phyloP scores from a whole-genome alignment of 2,113 vertebrate genomes.

The Pipra filicauda region DNA sequence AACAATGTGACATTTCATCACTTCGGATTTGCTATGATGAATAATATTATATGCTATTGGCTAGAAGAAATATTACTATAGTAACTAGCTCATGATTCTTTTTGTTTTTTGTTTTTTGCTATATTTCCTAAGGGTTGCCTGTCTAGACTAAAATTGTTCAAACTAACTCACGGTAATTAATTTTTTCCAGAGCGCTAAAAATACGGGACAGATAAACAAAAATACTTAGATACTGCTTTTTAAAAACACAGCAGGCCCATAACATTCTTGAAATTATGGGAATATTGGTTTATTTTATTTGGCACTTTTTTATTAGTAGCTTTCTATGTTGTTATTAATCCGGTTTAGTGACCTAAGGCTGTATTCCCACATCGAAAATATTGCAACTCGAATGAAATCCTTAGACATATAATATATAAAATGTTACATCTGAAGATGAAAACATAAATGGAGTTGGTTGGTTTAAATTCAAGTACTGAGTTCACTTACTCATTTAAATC shows the following conservation, averaged over 20 bases:
- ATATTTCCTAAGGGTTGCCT: conserved; percentile 26
- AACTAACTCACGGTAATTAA: conserved; percentile 33
- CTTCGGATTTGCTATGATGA: conserved; percentile 9
- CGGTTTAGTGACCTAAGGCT: neutral
- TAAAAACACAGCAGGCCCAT: neutral
- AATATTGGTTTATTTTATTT: neutral
- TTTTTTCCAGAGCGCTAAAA: neutral
- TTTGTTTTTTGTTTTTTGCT: neutral
- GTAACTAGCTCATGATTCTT: conserved; percentile 39
- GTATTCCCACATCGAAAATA: neutral
- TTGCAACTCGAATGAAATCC: neutral
- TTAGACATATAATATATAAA: neutral
- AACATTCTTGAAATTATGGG: neutral
- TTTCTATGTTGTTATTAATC: neutral
- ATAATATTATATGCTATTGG: neutral
- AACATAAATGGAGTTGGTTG: neutral
- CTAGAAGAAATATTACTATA: conserved; percentile 49
- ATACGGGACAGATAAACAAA: neutral
- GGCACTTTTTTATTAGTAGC: conserved; percentile 27
- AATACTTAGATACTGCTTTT: neutral
- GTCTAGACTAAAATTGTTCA: conserved; percentile 49
- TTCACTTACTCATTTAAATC: neutral
- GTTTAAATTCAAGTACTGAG: conserved; percentile 4
- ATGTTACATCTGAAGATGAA: neutral
- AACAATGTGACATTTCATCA: conserved; percentile 17